Base-by-base conservation (phyloP, 1,140 invertebrate genomes). In the Ostrea denselamellosa region DNA sequence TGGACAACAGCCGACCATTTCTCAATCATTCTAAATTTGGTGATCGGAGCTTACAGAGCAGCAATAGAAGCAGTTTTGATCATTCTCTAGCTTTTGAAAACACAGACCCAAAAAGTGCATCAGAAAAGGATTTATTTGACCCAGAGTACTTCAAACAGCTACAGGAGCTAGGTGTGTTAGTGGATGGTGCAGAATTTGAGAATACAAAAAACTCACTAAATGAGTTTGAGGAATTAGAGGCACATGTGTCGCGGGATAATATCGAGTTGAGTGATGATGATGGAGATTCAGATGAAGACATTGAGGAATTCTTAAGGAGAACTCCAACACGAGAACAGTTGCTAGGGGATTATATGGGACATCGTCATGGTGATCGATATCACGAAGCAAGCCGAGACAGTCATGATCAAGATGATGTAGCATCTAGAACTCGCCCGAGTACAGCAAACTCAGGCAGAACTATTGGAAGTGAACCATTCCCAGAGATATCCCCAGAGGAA, bases 401-500 rank as follows among this genome's bases (percentile, higher is more conserved):
- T 9, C 54, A 85, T n/a, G 81, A 86, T 58, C 77, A 89, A 5
- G 85, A 89, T 8, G 85, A 83, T 68, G 62, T 52, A n/a, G 86
- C 77, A 17, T 77, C 88, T 28, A 62, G 88, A 14, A 91, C 91
- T 44, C 81, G 90, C 71, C 90, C 91, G n/a, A 91, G 88, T 84
- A 90, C 90, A 52, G 90, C 92, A n/a, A 92, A 91, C 85, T 93
- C 93, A 52, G 90, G 89, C 8, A 84, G 90, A 25, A 93, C 92
- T 17, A 89, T 94, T 62, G 93, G 92, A 86, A 92, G 91, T 86
- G 89, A 90, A 34, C 92, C 91, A 68, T 93, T 94, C 87, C 93
- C 93, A 2, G 93, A 94, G 86, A 91, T 93, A 25, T 91, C 91
- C n/a, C 92, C 92, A 44, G 92, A 93, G 71, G 92, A 93, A 86